phyloP scores from a whole-genome alignment of 2,888 invertebrate species.

The Sialis fuliginosa region DNA sequence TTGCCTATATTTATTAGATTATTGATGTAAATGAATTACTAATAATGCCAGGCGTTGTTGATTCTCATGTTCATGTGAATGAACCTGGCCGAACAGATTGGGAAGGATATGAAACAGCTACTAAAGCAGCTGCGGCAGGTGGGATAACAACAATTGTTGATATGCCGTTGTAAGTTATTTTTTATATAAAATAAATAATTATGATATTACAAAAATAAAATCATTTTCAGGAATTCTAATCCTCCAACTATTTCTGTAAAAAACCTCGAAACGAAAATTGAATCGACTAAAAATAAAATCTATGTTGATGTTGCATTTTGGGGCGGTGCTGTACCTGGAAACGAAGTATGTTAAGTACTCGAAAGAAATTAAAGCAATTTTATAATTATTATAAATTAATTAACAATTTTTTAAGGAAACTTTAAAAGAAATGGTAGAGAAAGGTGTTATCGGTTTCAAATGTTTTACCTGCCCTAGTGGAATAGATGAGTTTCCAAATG shows the following conservation, averaged over 20 bases:
- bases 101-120: constrained; percentile 56
- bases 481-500: constrained; percentile 48
- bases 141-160: constrained; percentile 55
- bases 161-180: constrained; percentile 42
- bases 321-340: constrained; percentile 59
- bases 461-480: constrained; percentile 53
- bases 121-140: constrained; percentile 51
- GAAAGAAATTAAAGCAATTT: not conserved
- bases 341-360: constrained; percentile 26
- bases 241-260: constrained; percentile 49
- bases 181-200: not conserved
- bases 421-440: constrained; percentile 34
- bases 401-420: constrained; percentile 27
- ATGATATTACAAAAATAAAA: not conserved
- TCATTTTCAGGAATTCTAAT: constrained; percentile 40
- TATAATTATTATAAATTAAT: not conserved
- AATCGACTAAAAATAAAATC: constrained; percentile 34
- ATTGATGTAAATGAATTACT: constrained; percentile 31
- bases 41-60: constrained; percentile 51
- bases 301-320: constrained; percentile 58
- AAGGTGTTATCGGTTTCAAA: constrained; percentile 57
- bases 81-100: constrained; percentile 54
- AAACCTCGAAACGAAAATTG: constrained; percentile 39
- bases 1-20: constrained; percentile 13
- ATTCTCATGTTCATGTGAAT: constrained; percentile 56